These are phyloP conservation scores for Psix sp. DNA, from an alignment of 1,140 invertebrate species.

Conservation along the genomic window DNA sequence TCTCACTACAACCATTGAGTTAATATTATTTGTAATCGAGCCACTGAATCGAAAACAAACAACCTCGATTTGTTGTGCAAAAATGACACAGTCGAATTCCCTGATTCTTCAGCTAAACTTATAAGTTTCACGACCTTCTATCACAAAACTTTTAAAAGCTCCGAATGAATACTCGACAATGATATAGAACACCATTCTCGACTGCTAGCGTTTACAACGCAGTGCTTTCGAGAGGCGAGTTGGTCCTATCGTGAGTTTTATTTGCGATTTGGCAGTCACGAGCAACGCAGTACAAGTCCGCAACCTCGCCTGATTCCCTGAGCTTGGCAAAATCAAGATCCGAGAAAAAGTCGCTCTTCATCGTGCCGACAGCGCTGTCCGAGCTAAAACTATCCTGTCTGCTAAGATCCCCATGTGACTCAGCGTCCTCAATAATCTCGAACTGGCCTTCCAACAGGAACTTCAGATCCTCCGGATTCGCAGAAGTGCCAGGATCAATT, in stretches of 20 bases:
- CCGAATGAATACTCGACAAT: slow-evolving; percentile 19
- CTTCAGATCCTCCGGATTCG: slow-evolving; percentile 39
- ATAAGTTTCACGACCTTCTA: too few species aligned
- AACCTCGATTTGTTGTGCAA: too few species aligned
- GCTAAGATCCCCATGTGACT: slow-evolving; percentile 55
- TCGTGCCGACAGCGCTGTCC: slow-evolving; percentile 74
- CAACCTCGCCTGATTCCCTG: slow-evolving; percentile 63
- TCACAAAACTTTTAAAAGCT: slow-evolving; percentile 21
- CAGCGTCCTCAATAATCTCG: slow-evolving; percentile 58
- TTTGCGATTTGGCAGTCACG: slow-evolving; percentile 64
- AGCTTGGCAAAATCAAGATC: slow-evolving; percentile 72
- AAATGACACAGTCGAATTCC: too few species aligned
- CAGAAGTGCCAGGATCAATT: slow-evolving; percentile 1
- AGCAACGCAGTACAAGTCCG: slow-evolving; percentile 67
- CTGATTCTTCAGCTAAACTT: too few species aligned
- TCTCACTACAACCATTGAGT: too few species aligned
- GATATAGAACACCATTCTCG: slow-evolving; percentile 45
- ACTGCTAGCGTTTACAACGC: slow-evolving; percentile 62
- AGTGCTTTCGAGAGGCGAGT: slow-evolving; percentile 73
- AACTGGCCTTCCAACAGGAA: slow-evolving; percentile 52
- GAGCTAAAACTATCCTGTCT: slow-evolving; percentile 73
- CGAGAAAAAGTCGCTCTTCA: slow-evolving; percentile 75
- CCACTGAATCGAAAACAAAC: too few species aligned
- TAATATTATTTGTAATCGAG: too few species aligned
- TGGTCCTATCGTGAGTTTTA: slow-evolving; percentile 60